Evolutionary conservation across 2,113 vertebrate species (phyloP).

Genomic region (Apodemus sylvaticus): DNA sequence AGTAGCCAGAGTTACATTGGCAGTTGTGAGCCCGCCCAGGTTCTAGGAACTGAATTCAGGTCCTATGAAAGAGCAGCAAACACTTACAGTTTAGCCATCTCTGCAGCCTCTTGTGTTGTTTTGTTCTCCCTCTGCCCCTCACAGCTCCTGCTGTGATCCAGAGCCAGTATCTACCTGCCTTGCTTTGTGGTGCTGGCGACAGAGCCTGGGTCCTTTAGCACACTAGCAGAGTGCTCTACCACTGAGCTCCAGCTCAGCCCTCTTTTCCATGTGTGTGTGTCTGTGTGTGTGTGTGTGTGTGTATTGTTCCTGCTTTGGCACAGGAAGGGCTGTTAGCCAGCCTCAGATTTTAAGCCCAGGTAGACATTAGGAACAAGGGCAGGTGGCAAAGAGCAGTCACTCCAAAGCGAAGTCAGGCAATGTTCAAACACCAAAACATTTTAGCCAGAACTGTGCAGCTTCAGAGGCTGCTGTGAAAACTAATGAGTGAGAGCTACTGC

Average conservation of each 20-base stretch:
- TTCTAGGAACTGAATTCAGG: not conserved
- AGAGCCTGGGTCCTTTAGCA: not conserved
- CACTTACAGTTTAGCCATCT: not conserved
- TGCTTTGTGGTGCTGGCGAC: not conserved
- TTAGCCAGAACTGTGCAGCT: not conserved
- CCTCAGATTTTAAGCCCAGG: not conserved
- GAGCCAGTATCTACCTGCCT: not conserved
- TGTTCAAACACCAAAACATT: not conserved
- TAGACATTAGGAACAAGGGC: not conserved
- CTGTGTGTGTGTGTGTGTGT: not conserved
- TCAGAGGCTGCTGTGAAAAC: not conserved
- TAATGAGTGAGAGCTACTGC: not conserved
- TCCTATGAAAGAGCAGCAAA: not conserved
- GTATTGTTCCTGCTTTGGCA: not conserved
- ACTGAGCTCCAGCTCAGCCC: not conserved
- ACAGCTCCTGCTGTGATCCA: not conserved
- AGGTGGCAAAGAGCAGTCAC: not conserved
- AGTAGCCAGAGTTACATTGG: not conserved
- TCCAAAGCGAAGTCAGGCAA: not conserved
- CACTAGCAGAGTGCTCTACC: not conserved
- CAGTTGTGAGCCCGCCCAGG: not conserved
- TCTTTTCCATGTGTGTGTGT: too few relatives aligned
- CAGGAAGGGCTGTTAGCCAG: not conserved
- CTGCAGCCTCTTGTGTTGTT: not conserved
- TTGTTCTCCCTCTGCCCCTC: not conserved